These are phyloP conservation scores for Pogonocherus hispidulus DNA, from an alignment of 2,888 invertebrate genomes.

Conservation along the genomic window DNA sequence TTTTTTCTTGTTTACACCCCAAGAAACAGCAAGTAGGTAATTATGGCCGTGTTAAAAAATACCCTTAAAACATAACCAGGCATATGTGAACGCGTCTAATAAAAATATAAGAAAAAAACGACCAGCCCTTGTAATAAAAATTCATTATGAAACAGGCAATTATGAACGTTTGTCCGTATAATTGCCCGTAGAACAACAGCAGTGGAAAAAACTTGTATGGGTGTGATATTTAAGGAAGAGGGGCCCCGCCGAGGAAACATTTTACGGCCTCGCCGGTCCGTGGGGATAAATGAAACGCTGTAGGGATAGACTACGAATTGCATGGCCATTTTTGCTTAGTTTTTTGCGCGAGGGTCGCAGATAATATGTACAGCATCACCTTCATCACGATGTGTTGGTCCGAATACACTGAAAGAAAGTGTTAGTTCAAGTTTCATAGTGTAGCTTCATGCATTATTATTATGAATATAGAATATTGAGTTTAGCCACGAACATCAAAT, in stretches of 20 bases:
- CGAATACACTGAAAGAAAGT: neutral
- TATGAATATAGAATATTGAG: no score
- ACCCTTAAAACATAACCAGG: no score
- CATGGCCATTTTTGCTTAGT: constrained; percentile 65
- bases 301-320: constrained; percentile 67
- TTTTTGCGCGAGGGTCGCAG: constrained; percentile 63
- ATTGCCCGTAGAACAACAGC: constrained; percentile 48
- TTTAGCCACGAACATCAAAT: no score
- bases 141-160: constrained; percentile 42
- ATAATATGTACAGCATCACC: constrained; percentile 61
- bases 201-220: constrained; percentile 57
- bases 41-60: no score
- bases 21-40: neutral
- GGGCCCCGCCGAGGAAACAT: constrained; percentile 55
- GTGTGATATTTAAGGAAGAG: constrained; percentile 62
- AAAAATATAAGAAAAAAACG: constrained; percentile 18
- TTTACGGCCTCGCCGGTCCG: constrained; percentile 65
- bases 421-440: no score
- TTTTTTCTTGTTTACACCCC: neutral
- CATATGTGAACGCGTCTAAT: constrained; percentile 19
- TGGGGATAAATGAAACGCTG: constrained; percentile 67
- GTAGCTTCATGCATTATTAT: no score
- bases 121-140: constrained; percentile 40
- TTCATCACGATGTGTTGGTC: constrained; percentile 41
- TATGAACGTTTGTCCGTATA: constrained; percentile 40